Percentiles rank a stretch among this genome's conserved stretches.
Evolutionary conservation across 35 echinoderm and acorn worm species (phyloP).

Genomic region (Heliocidaris tuberculata): DNA sequence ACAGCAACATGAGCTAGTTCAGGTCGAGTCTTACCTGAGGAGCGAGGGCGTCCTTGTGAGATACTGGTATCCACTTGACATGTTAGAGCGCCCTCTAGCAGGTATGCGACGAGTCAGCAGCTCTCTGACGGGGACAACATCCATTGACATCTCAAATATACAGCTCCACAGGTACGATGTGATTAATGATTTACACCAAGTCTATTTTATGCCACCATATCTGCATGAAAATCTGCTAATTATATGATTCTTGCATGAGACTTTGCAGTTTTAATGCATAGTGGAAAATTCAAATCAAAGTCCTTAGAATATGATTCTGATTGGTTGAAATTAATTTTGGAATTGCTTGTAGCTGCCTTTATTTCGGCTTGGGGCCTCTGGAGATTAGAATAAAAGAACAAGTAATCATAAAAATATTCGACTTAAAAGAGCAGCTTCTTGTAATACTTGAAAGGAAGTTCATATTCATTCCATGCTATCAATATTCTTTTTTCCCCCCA

Average conservation of each 20-base stretch:
- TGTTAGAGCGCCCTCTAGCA: slow-evolving; percentile 65
- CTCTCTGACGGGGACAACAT: slow-evolving; percentile 49
- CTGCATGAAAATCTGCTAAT: not conserved
- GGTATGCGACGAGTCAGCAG: slow-evolving; percentile 59
- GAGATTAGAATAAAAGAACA: too few relatives aligned
- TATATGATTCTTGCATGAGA: too few relatives aligned
- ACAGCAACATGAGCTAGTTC: slow-evolving; percentile 75
- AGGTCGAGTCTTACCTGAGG: slow-evolving; percentile 77
- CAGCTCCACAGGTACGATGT: slow-evolving; percentile 64
- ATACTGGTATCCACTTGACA: slow-evolving; percentile 80
- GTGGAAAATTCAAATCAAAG: too few relatives aligned
- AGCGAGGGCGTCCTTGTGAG: slow-evolving; percentile 84
- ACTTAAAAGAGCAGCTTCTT: too few relatives aligned
- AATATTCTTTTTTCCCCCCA: not conserved
- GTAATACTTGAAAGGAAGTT: too few relatives aligned
- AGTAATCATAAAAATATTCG: too few relatives aligned
- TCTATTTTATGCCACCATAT: not conserved
- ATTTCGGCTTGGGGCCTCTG: too few relatives aligned
- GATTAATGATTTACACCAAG: not conserved
- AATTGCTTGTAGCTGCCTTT: too few relatives aligned
- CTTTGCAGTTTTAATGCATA: too few relatives aligned
- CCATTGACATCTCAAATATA: slow-evolving; percentile 75
- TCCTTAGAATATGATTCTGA: too few relatives aligned
- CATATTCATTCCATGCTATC: not conserved
- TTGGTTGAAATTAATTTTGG: too few relatives aligned